phyloP scores from a whole-genome alignment of 1,140 invertebrate genomes.

The Dermatophagoides farinae region DNA sequence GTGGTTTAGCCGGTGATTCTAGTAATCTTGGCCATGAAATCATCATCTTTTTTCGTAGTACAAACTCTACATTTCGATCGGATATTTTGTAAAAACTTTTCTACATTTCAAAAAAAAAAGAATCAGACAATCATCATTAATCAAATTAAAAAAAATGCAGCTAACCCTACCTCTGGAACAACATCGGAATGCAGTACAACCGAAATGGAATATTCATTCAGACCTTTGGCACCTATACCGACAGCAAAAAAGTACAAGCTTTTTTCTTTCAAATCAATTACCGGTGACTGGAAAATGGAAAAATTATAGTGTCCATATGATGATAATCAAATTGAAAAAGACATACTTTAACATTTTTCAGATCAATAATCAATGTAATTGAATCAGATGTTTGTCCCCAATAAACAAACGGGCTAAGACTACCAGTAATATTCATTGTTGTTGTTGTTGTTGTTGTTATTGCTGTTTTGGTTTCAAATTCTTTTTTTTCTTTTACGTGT shows the following conservation, averaged over 20 bases:
- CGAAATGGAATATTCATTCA: slow-evolving; percentile 41
- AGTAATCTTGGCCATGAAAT: slow-evolving; percentile 64
- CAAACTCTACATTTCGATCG: slow-evolving; percentile 53
- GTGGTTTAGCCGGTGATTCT: slow-evolving; percentile 50
- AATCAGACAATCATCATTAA: not conserved
- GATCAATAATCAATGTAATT: slow-evolving; percentile 55
- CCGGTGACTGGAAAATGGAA: slow-evolving; percentile 27
- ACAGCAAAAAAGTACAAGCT: slow-evolving; percentile 33
- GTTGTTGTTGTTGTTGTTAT: not conserved
- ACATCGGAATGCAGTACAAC: slow-evolving; percentile 46
- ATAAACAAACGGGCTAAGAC: slow-evolving; percentile 58
- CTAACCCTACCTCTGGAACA: slow-evolving; percentile 36
- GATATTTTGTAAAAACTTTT: slow-evolving; percentile 36
- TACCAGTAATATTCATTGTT: not conserved
- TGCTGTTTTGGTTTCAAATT: not conserved
- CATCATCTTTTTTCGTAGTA: slow-evolving; percentile 42
- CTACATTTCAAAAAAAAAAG: slow-evolving; percentile 20
- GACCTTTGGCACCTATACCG: slow-evolving; percentile 36
- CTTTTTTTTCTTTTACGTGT: not conserved
- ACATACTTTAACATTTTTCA: slow-evolving; percentile 51
- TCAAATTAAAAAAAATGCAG: slow-evolving; percentile 14
- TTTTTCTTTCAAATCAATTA: slow-evolving; percentile 36
- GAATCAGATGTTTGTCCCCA: slow-evolving; percentile 66
- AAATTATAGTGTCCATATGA: slow-evolving; percentile 12
- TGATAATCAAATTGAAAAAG: not conserved